Evolutionary conservation across 2,888 invertebrate species (phyloP).

Genomic region (Drosophila emarginata): DNA sequence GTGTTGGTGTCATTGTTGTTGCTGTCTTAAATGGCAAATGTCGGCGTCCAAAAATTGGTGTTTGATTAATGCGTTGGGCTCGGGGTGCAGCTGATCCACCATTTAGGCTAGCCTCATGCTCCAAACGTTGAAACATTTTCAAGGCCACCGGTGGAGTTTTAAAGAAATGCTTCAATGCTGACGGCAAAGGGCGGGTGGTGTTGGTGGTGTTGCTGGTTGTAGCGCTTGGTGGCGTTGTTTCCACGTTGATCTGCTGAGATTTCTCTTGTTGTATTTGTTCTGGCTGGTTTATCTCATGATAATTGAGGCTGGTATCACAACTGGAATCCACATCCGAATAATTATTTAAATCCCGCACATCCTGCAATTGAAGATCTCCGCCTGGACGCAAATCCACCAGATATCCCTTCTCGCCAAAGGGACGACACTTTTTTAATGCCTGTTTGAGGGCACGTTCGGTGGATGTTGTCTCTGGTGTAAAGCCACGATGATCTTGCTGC

Average conservation of each 20-base stretch:
- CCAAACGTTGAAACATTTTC: conserved; percentile 78
- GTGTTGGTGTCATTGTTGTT: background rate
- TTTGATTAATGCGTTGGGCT: conserved; percentile 81
- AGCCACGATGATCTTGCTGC: conserved; percentile 49
- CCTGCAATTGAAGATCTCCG: conserved; percentile 79
- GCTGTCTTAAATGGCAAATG: conserved; percentile 40
- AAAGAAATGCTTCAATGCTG: conserved; percentile 80
- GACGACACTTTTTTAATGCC: conserved; percentile 75
- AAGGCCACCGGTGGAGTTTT: conserved; percentile 73
- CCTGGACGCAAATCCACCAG: conserved; percentile 80
- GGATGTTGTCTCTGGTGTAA: conserved; percentile 56
- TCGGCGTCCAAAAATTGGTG: conserved; percentile 81
- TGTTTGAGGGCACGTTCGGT: conserved; percentile 79
- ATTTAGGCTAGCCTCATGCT: conserved; percentile 58
- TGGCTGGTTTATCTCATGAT: conserved; percentile 77
- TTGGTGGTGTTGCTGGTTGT: conserved; percentile 31
- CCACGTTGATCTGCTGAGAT: background rate
- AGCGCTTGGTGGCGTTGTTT: background rate
- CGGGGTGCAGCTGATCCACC: conserved; percentile 47
- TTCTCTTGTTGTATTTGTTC: background rate
- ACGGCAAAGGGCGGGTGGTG: conserved; percentile 79
- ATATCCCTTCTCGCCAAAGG: conserved; percentile 82
- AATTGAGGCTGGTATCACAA: conserved; percentile 82
- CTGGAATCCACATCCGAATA: conserved; percentile 83
- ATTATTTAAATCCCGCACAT: conserved; percentile 81